These are phyloP conservation scores for Tipula confusa DNA, from an alignment of 2,888 invertebrate species.

Conservation along the genomic window DNA sequence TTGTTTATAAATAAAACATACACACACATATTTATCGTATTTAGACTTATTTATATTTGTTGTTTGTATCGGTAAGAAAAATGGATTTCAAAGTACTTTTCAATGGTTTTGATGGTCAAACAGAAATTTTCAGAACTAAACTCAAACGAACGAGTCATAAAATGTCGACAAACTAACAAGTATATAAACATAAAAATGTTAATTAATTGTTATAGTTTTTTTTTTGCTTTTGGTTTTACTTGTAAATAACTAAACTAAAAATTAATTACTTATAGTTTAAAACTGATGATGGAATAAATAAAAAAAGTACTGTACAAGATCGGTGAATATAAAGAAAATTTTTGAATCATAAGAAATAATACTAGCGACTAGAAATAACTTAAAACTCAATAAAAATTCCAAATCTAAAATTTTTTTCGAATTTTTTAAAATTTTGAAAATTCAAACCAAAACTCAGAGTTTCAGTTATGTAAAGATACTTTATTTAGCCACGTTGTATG, in stretches of 20 bases:
- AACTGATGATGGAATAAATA: neutral
- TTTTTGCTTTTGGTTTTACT: neutral
- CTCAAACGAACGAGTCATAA: neutral
- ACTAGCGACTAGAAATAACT: no score
- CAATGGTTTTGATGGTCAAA: constrained; percentile 1
- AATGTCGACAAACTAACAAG: neutral
- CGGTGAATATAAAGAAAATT: no score
- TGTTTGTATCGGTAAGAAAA: neutral
- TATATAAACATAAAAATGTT: neutral
- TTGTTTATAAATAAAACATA: neutral
- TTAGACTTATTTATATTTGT: no score
- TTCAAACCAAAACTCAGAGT: no score
- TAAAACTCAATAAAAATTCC: no score
- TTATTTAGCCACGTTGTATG: no score
- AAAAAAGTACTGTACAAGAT: neutral
- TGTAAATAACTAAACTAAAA: neutral
- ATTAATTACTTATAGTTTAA: neutral
- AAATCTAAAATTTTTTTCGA: no score
- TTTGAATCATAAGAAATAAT: no score
- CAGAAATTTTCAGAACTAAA: neutral
- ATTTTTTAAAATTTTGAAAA: no score
- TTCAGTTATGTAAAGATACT: no score
- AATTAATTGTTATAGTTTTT: neutral
- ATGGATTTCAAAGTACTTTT: constrained; percentile 20
- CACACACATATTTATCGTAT: no score